These are phyloP conservation scores for Uloborus plumipes DNA, from an alignment of 2,888 invertebrate species.

Conservation along the genomic window DNA sequence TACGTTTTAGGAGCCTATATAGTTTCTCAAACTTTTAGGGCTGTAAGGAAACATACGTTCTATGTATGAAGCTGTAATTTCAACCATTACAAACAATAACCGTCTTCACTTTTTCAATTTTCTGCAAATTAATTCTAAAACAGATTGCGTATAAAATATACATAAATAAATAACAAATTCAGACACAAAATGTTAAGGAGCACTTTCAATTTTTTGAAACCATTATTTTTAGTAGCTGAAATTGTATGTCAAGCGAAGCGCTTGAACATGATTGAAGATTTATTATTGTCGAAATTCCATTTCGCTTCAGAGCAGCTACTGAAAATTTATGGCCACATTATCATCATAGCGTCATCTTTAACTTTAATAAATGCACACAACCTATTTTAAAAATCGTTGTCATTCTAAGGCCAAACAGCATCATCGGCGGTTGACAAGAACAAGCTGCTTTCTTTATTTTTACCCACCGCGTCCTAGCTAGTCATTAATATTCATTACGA, in stretches of 20 bases:
- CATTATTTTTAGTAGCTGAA: constrained; percentile 24
- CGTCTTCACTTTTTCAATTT: background rate
- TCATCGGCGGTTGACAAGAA: background rate
- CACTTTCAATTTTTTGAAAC: constrained; percentile 16
- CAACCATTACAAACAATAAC: background rate
- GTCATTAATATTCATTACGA: constrained; percentile 52
- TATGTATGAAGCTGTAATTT: background rate
- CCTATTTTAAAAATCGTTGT: constrained; percentile 44
- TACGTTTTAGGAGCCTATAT: background rate
- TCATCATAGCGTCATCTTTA: constrained; percentile 14
- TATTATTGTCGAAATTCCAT: constrained; percentile 40
- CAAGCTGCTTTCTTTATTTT: background rate
- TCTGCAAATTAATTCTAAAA: background rate
- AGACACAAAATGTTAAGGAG: background rate
- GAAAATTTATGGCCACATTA: constrained; percentile 32
- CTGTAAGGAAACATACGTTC: background rate
- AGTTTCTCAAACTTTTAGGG: background rate
- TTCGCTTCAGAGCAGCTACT: background rate
- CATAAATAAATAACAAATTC: background rate
- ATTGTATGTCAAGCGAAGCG: constrained; percentile 13
- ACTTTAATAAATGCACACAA: constrained; percentile 37
- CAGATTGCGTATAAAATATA: background rate
- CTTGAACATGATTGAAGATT: constrained; percentile 49
- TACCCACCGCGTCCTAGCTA: constrained; percentile 1
- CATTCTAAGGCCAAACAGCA: background rate